A percentile compares a stretch with the other conserved stretches of the same genome.
phyloP scores from a whole-genome alignment of 1,140 invertebrate genomes.

The Drosophila ohnishii region DNA sequence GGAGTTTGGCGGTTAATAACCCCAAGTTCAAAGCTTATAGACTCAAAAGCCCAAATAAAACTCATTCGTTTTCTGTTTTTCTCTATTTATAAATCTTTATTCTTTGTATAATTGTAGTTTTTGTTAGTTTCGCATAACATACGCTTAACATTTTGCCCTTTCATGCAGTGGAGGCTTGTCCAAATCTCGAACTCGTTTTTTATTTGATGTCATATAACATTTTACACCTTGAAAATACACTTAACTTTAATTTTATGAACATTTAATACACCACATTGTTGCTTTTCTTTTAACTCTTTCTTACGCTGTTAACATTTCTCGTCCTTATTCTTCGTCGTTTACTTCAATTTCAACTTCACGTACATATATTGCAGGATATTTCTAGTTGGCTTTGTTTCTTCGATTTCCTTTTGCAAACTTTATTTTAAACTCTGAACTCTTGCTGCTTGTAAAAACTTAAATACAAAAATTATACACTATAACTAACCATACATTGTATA shows the following conservation, averaged over 20 bases:
- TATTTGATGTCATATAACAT: conserved; percentile 61
- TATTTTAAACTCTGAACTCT: conserved; percentile 60
- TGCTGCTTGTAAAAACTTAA: conserved; percentile 71
- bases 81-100: conserved; percentile 79
- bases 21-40: not conserved
- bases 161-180: conserved; percentile 61
- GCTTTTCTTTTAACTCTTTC: conserved; percentile 37
- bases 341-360: conserved; percentile 39
- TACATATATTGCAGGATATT: conserved; percentile 66
- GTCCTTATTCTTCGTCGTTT: not conserved
- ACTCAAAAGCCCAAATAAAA: not conserved
- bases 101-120: conserved; percentile 81
- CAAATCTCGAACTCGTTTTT: conserved; percentile 64
- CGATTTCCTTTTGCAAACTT: conserved; percentile 25
- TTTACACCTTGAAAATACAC: conserved; percentile 63
- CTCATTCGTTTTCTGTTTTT: conserved; percentile 11
- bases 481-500: conserved; percentile 72
- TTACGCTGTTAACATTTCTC: conserved; percentile 48
- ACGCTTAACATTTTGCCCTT: conserved; percentile 66
- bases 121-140: conserved; percentile 78
- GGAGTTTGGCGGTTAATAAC: not conserved
- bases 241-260: conserved; percentile 57
- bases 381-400: conserved; percentile 44
- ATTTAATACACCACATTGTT: conserved; percentile 64
- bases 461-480: conserved; percentile 75